A percentile compares a stretch with the other conserved stretches of the same genome.
Conservation (phyloP, 2,113 vertebrate species). For the Ranitomeya imitator region DNA sequence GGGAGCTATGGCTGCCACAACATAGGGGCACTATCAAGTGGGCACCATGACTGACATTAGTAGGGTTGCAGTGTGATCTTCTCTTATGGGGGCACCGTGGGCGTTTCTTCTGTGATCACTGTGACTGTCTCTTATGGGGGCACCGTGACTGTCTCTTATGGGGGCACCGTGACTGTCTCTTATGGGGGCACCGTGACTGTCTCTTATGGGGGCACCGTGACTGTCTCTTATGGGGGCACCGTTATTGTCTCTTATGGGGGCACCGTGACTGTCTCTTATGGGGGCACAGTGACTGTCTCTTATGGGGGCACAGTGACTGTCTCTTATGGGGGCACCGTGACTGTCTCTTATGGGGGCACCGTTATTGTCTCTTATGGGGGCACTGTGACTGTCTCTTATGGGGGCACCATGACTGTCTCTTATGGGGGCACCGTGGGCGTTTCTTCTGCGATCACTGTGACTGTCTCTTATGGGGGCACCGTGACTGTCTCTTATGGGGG, state of each 20-base stretch:
- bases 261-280: background rate
- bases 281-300: background rate
- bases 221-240: background rate
- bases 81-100: background rate
- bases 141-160: too few species aligned
- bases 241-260: background rate
- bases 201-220: background rate
- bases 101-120: background rate
- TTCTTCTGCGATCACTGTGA: too few species aligned
- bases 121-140: background rate
- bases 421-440: too few species aligned
- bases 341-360: too few species aligned
- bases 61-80: background rate
- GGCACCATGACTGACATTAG: background rate
- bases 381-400: too few species aligned
- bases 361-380: too few species aligned
- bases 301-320: too few species aligned
- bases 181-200: background rate
- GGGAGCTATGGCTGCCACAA: too few species aligned
- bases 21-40: background rate
- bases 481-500: too few species aligned
- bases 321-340: too few species aligned
- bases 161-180: background rate
- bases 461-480: too few species aligned
- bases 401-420: too few species aligned